Base-by-base conservation (phyloP, 2,797 vertebrate genomes). In the Triplophysa bombifrons region DNA sequence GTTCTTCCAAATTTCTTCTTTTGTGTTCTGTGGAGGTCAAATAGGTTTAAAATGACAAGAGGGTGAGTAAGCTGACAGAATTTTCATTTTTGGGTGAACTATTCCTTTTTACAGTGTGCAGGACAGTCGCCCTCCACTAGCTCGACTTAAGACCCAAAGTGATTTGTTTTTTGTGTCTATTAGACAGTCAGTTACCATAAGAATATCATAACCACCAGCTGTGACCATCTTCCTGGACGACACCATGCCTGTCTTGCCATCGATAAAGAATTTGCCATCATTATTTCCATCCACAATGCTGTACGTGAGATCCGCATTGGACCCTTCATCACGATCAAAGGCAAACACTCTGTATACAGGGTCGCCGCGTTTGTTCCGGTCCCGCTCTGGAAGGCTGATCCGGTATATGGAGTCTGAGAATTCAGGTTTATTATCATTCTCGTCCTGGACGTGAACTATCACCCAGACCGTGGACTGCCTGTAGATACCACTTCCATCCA, bases 341-440 rank as follows among this genome's bases (percentile, higher is more conserved):
- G 97, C 97, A 1, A 98, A 94, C 3, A 97, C 95, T 0, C 96
- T 94, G 83, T 97, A 99, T 27, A 99, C 89, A 0, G 95, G 95
- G 55, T 98, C 95, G 0, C 96, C 95, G 1, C 88, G 95, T 20
- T 92, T 89, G 70, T 88, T 92, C 69, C 95, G 93, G 72, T 98
- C 97, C 50, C 95, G 90, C 78, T 98, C 97, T 0, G 95, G 95
- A 80, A 98, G 88, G 38, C 84, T 92, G 90, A 99, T 94, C 87
- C 96, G 95, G 84, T 98, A 98, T 84, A 95, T 94, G 80, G 95
- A 95, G 82, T 98, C 95, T 0, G 96, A 91, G 89, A 99, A 99
- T 77, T 94, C 93, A 34, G 98, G 98, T 1, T 93, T 93, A 86
- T 97, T 98, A 93, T 99, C 98, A 68, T 99, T 99, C 88, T 98